Evolutionary conservation across 2,888 invertebrate genomes (phyloP).

Genomic region (Hipparchia semele): DNA sequence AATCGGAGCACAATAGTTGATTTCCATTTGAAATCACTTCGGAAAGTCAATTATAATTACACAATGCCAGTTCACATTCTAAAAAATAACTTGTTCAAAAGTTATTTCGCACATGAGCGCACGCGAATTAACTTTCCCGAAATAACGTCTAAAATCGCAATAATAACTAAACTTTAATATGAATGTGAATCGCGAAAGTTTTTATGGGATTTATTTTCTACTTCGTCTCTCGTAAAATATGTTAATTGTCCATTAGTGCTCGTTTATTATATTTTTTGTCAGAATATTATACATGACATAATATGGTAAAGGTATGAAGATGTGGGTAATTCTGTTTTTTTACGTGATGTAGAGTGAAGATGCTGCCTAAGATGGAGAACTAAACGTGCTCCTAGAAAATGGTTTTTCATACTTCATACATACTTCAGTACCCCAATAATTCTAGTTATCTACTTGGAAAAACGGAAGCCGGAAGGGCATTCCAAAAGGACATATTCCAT

Average conservation of each 20-base stretch:
- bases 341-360: too few relatives aligned
- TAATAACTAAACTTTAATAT: conserved; percentile 28
- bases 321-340: too few relatives aligned
- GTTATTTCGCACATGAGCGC: conserved; percentile 22
- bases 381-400: too few relatives aligned
- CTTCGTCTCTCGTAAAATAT: conserved; percentile 10
- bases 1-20: not conserved
- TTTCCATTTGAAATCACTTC: conserved; percentile 9
- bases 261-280: not conserved
- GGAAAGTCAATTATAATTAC: conserved; percentile 11
- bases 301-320: too few relatives aligned
- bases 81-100: conserved; percentile 18
- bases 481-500: too few relatives aligned
- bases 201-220: conserved; percentile 17
- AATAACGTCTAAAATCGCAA: conserved; percentile 29
- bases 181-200: conserved; percentile 20
- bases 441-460: too few relatives aligned
- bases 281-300: not conserved
- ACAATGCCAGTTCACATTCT: conserved; percentile 8
- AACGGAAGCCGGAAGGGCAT: too few relatives aligned
- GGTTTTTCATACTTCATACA: too few relatives aligned
- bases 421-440: too few relatives aligned
- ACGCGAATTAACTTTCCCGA: conserved; percentile 19
- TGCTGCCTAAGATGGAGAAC: too few relatives aligned
- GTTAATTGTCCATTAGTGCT: conserved; percentile 3